Base-by-base conservation (phyloP, 2,797 vertebrate genomes). In the Pseudochromis fuscus region DNA sequence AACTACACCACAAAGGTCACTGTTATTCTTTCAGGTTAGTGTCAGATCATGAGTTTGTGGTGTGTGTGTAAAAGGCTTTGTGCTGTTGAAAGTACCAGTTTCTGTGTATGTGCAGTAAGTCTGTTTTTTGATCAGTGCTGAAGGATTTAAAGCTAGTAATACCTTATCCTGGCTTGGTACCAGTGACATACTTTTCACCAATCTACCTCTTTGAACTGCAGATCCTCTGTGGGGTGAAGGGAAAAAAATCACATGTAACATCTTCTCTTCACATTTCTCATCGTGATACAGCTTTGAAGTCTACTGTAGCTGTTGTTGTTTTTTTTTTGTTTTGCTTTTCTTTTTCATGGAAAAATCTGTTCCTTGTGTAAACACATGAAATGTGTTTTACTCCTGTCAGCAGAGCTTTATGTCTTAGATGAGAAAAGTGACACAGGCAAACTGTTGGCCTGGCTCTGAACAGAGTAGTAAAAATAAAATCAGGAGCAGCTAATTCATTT, bases 111-210 rank as follows among this genome's bases (percentile, higher is more conserved):
- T 59, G 65, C 56, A 67, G 61, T 67, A 64, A 77, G 75, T 89
- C 80, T 88, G 67, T 68, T 84, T 86, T n/a, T 84, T 88, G 82
- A 88, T 92, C 85, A 86, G 71, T 15, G 75, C 72, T 58, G 74
- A 71, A 84, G 88, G 90, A 90, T 89, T 92, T 90, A 87, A 76
- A 86, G 74, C 72, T 63, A 64, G 85, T 89, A 92, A 92, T 90
- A 79, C 81, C 70, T 86, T 58, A 76, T 87, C 68, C 82, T 90
- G 88, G 88, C 86, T 63, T 75, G 67, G 77, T 83, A 90, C 86
- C 87, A 92, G 79, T 87, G 90, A 89, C 90, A 90, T 55, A 89
- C 85, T 88, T 92, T 88, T 78, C 62, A 62, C 79, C 60, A 53
- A 27, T 79, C 65, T 79, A 73, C 72, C 68, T 89, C 82, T 82